Evolutionary conservation across 2,797 vertebrate genomes (phyloP).

Genomic region (Rallus crepitans): DNA sequence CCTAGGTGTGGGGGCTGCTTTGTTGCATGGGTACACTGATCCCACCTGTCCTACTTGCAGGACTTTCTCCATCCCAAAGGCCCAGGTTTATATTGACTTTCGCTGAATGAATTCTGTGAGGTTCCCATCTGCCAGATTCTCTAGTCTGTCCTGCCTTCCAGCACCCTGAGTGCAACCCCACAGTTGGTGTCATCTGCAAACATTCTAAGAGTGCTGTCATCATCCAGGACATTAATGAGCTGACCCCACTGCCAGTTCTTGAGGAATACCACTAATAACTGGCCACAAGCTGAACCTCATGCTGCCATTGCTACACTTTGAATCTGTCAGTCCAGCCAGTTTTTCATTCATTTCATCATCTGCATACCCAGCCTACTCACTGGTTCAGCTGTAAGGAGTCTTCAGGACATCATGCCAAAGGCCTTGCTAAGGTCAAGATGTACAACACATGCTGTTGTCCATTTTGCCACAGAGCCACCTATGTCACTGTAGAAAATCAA

Average conservation of each 20-base stretch:
- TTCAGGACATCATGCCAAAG: neutral
- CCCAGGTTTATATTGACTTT: neutral
- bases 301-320: neutral
- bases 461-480: neutral
- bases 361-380: neutral
- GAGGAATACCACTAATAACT: neutral
- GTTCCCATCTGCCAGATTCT: neutral
- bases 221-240: neutral
- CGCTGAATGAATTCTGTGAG: neutral
- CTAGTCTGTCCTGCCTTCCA: neutral
- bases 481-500: neutral
- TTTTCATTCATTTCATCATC: neutral
- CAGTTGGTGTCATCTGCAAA: neutral
- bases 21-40: neutral
- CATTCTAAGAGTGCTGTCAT: neutral
- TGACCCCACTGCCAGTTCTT: neutral
- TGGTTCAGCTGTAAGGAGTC: neutral
- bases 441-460: neutral
- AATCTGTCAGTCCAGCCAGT: neutral
- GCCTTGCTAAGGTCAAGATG: neutral
- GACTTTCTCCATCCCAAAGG: neutral
- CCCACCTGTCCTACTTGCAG: neutral
- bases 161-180: neutral
- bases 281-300: neutral
- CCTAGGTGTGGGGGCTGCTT: neutral